These are phyloP conservation scores for Melieria crassipennis DNA, from an alignment of 2,888 invertebrate species.

Conservation along the genomic window DNA sequence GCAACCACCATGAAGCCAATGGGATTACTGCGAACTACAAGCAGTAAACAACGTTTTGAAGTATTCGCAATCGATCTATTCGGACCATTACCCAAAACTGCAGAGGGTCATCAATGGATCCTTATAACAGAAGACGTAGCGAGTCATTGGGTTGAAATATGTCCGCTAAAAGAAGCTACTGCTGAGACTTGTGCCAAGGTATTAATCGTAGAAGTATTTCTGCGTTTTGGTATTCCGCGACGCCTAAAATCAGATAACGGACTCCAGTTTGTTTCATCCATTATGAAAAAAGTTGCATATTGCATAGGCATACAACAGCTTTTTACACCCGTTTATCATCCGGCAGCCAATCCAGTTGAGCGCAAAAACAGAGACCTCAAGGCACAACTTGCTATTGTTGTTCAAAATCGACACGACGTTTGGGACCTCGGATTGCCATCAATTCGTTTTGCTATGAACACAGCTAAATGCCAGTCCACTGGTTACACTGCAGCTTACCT, in stretches of 20 bases:
- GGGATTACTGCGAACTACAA: constrained; percentile 36
- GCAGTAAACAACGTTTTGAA: constrained; percentile 14
- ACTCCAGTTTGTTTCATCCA: constrained; percentile 51
- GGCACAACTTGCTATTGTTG: constrained; percentile 30
- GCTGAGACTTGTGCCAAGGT: constrained; percentile 46
- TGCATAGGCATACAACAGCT: constrained; percentile 39
- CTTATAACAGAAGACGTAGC: constrained; percentile 47
- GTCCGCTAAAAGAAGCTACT: constrained; percentile 49
- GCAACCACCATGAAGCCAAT: constrained; percentile 36
- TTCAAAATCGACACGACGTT: constrained; percentile 28
- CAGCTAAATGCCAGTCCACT: constrained; percentile 50
- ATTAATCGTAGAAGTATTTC: too few relatives aligned
- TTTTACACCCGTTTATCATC: constrained; percentile 42
- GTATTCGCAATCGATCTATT: constrained; percentile 40
- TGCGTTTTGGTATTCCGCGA: too few relatives aligned
- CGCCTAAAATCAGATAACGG: constrained; percentile 47
- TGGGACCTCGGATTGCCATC: constrained; percentile 46
- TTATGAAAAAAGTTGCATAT: constrained; percentile 54
- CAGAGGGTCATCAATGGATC: constrained; percentile 46
- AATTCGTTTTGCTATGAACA: constrained; percentile 55
- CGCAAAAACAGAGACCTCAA: constrained; percentile 36
- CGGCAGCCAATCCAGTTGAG: constrained; percentile 41
- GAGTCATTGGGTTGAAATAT: constrained; percentile 27
- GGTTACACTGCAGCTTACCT: constrained; percentile 40
- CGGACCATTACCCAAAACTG: constrained; percentile 35